phyloP scores from a whole-genome alignment of 2,888 invertebrate genomes.

The Diaphora mendica region DNA sequence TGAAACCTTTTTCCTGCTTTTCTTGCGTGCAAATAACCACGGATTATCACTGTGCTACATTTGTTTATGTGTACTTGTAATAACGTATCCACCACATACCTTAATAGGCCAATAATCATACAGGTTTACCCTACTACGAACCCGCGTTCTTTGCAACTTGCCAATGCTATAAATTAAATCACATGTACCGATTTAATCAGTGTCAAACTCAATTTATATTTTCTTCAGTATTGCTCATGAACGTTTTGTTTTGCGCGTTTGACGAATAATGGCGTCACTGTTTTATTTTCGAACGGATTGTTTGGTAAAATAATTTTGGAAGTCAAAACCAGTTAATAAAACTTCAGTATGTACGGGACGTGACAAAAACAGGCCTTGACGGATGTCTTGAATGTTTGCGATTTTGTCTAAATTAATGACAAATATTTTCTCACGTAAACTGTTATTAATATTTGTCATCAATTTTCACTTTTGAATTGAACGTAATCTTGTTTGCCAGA shows the following conservation, averaged over 20 bases:
- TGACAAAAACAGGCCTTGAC: neutral
- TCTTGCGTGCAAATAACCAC: neutral
- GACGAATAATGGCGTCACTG: neutral
- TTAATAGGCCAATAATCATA: slow-evolving; percentile 11
- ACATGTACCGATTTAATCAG: slow-evolving; percentile 10
- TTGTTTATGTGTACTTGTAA: neutral
- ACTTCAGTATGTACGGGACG: neutral
- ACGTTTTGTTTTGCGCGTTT: neutral
- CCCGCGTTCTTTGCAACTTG: neutral
- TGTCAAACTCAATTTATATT: neutral
- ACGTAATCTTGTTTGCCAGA: neutral
- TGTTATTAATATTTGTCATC: neutral
- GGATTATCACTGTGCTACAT: neutral
- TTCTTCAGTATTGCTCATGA: neutral
- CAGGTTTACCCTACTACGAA: neutral
- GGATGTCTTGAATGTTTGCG: neutral
- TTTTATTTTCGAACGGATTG: slow-evolving; percentile 4
- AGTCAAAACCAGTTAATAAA: neutral
- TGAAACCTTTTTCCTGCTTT: neutral
- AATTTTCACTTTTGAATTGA: neutral
- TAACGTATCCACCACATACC: neutral
- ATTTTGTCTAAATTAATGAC: neutral
- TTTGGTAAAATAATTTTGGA: neutral
- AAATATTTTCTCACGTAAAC: neutral
- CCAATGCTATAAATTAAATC: slow-evolving; percentile 12